Percentiles rank a stretch among this genome's conserved stretches.
phyloP scores from a whole-genome alignment of 2,888 invertebrate genomes.

The Microctonus hyperodae region DNA sequence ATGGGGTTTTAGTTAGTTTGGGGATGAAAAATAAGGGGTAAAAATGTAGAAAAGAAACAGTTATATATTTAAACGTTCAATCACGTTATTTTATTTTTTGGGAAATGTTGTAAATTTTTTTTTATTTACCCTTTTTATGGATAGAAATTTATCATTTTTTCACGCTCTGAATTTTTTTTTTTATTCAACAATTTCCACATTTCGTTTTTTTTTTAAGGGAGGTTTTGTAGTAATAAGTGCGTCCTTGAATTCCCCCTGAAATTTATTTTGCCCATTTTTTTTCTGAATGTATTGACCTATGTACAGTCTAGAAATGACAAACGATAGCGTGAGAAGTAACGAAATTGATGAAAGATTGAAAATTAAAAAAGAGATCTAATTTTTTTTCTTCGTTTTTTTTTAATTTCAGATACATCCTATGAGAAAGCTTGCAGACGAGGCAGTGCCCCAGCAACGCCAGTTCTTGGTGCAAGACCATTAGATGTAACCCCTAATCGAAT shows the following conservation, averaged over 20 bases:
- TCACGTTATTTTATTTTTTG: too few species aligned
- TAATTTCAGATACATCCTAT: slow-evolving; percentile 84
- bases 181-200: not conserved
- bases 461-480: slow-evolving; percentile 74
- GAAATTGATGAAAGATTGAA: not conserved
- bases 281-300: not conserved
- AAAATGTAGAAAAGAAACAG: too few species aligned
- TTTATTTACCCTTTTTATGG: too few species aligned
- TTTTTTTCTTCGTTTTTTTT: slow-evolving; percentile 37
- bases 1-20: too few species aligned
- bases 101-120: too few species aligned
- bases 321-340: not conserved
- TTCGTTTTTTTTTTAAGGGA: not conserved
- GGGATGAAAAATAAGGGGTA: too few species aligned
- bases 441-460: slow-evolving; percentile 84
- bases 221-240: not conserved
- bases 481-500: slow-evolving; percentile 80
- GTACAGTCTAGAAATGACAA: not conserved
- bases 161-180: not conserved
- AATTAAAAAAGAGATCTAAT: not conserved
- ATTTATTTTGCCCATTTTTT: not conserved
- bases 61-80: too few species aligned
- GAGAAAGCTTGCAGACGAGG: slow-evolving; percentile 88
- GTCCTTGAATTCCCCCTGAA: not conserved
- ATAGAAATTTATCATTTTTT: not conserved